Evolutionary conservation across 2,113 vertebrate species (phyloP), one percentile per base, ranked within the genome.

Genomic region (Trematomus loennbergii): DNA sequence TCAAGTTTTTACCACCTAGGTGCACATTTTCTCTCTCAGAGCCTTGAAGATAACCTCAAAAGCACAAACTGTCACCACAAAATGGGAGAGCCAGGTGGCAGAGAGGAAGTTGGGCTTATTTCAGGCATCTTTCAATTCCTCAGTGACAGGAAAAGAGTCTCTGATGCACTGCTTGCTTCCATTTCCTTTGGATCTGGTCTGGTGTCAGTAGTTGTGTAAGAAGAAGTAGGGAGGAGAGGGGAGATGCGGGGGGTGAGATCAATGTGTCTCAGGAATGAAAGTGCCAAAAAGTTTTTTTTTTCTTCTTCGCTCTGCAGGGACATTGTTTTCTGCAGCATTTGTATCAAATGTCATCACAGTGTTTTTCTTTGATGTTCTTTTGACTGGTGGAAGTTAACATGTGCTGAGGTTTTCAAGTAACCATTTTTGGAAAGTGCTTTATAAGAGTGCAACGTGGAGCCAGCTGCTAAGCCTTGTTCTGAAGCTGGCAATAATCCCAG

Each of bases 31-130:
- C 78, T 75, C 71, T 71, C 86, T 84, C 65, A 48, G 65, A 74
- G 76, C 67, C 79, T 92, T 93, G 88, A 92, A 91, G 83, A 89
- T 84, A 84, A 90, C 75, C 80, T 80, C 82, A 86, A 90, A 93
- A 77, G 84, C 88, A 40, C 72, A 88, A 82, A 84, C 84, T 81
- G 78, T 85, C 88, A 83, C 75, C 52, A 17, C 54, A 70, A 78
- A 88, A 22, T 36, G 72, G 78, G 69, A 57, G 45, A 78, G 81
- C 81, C 86, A 87, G 85, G 74, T 86, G 84, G 88, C 63, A 64
- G 62, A 6, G 20, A 85, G 80, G 70, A 75, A 82, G 84, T 36
- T 59, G 76, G 67, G 75, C 79, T 59, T 70, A 88, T 87, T 93
- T 90, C 86, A 82, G 82, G 76, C 67, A 36, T 83, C 76, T 87